Evolutionary conservation across 2,888 invertebrate species (phyloP).

Genomic region (Acleris laterana): DNA sequence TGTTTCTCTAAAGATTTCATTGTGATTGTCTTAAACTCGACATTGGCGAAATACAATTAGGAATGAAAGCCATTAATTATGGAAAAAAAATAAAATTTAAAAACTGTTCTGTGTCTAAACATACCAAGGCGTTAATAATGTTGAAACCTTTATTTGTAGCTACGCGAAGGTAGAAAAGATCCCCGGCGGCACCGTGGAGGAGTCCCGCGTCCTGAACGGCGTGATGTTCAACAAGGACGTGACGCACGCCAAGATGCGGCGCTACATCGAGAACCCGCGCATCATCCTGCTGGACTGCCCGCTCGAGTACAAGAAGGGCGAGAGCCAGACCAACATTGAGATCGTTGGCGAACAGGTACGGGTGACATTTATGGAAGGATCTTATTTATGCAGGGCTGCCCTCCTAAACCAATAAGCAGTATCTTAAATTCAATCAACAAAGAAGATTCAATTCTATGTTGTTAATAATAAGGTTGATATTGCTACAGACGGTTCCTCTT

Average conservation of each 20-base stretch:
- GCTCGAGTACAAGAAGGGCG: constrained; percentile 99
- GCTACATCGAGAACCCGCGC: constrained; percentile 97
- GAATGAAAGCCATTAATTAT: too few species aligned
- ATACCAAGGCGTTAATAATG: too few species aligned
- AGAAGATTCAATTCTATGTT: too few species aligned
- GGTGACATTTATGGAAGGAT: background rate
- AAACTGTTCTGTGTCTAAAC: background rate
- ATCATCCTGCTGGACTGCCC: constrained; percentile 97
- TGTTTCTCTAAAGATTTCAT: too few species aligned
- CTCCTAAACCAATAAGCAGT: too few species aligned
- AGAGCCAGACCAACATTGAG: constrained; percentile 99
- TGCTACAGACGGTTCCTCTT: too few species aligned
- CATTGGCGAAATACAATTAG: too few species aligned
- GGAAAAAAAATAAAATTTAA: too few species aligned
- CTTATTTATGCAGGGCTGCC: too few species aligned
- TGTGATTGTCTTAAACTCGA: too few species aligned
- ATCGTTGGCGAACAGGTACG: constrained; percentile 92
- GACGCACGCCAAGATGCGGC: constrained; percentile 98
- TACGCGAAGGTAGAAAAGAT: constrained; percentile 98
- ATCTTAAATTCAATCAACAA: too few species aligned
- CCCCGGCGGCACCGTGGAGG: constrained; percentile 98
- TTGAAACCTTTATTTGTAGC: constrained; percentile 54
- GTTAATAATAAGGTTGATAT: too few species aligned
- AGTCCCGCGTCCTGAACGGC: constrained; percentile 95
- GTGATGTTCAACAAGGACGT: constrained; percentile 99